These are phyloP conservation scores for Rotaria macrura DNA, from an alignment of 2,888 invertebrate genomes.

Conservation along the genomic window DNA sequence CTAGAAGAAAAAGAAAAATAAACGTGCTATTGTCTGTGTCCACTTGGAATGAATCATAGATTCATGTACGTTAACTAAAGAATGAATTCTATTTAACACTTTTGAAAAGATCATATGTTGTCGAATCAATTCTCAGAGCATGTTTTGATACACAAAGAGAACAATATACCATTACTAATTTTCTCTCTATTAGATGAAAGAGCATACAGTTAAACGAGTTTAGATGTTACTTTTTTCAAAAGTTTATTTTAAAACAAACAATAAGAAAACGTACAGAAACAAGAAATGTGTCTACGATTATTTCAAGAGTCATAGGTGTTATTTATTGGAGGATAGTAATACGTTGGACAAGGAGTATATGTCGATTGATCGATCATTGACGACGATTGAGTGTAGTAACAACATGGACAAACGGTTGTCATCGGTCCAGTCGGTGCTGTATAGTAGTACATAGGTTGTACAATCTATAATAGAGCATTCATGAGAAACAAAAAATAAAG, in stretches of 20 bases:
- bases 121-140: neutral
- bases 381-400: neutral
- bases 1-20: neutral
- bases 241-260: no score
- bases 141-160: neutral
- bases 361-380: neutral
- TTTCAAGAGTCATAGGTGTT: neutral
- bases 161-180: neutral
- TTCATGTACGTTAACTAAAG: neutral
- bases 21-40: neutral
- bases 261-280: neutral
- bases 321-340: neutral
- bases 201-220: neutral
- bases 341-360: neutral
- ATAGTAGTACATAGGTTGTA: neutral
- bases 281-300: no score
- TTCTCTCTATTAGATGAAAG: neutral
- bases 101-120: neutral
- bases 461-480: neutral
- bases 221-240: no score
- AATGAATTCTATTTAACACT: neutral
- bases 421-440: neutral
- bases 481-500: no score
- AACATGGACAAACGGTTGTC: neutral
- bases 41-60: neutral